Evolutionary conservation across 2,888 invertebrate genomes (phyloP).

Genomic region (Agrotis ipsilon): DNA sequence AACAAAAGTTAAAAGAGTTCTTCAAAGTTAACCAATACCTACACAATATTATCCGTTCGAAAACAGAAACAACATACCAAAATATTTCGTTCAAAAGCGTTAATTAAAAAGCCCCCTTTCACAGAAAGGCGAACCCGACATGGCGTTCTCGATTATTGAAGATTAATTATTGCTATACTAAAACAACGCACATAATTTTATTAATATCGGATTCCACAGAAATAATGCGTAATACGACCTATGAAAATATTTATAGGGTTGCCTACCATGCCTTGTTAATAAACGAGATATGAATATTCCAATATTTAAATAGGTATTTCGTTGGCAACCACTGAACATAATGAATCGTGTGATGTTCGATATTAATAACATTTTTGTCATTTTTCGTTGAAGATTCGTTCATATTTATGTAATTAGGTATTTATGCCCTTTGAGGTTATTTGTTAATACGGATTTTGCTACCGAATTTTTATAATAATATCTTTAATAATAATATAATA

Average conservation of each 20-base stretch:
- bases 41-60: not conserved
- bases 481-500: not conserved
- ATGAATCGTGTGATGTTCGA: slow-evolving; percentile 50
- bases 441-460: slow-evolving; percentile 9
- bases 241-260: slow-evolving; percentile 62
- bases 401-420: slow-evolving; percentile 23
- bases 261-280: slow-evolving; percentile 51
- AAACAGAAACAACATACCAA: slow-evolving; percentile 21
- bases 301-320: slow-evolving; percentile 55
- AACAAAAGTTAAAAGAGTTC: slow-evolving; percentile 3
- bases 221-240: slow-evolving; percentile 63
- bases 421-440: slow-evolving; percentile 23
- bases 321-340: slow-evolving; percentile 46
- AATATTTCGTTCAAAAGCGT: slow-evolving; percentile 14
- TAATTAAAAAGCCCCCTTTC: slow-evolving; percentile 49
- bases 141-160: slow-evolving; percentile 50
- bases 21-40: not conserved
- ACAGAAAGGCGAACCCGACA: slow-evolving; percentile 36
- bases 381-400: slow-evolving; percentile 12
- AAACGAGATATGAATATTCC: slow-evolving; percentile 61
- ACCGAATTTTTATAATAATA: not conserved
- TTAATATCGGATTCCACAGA: slow-evolving; percentile 65
- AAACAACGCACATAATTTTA: slow-evolving; percentile 61
- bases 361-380: slow-evolving; percentile 34
- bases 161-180: slow-evolving; percentile 60